Conservation (phyloP, 2,113 vertebrate species). For the Melanocharis versteri region DNA sequence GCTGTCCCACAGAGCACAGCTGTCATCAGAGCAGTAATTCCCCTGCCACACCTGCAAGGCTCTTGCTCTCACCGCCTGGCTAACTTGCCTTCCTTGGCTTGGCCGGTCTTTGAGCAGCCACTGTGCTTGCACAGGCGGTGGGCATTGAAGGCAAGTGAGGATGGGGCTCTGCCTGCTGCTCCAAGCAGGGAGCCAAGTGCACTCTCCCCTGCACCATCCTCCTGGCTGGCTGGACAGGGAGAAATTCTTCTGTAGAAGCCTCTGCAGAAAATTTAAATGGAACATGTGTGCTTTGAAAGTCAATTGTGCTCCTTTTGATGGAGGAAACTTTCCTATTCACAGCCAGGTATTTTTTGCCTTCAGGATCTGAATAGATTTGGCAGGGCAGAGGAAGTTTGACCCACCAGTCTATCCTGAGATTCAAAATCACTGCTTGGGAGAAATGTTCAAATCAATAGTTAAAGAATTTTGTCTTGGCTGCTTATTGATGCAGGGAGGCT, state of each 20-base stretch:
- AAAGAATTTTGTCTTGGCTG: background rate
- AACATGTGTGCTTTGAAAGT: background rate
- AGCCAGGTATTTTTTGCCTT: background rate
- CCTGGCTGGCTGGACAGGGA: background rate
- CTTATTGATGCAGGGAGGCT: background rate
- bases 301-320: background rate
- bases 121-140: fast-evolving
- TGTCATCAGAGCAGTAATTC: background rate
- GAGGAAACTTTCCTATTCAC: background rate
- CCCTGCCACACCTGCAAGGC: background rate
- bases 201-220: background rate
- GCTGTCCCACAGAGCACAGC: background rate
- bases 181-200: background rate
- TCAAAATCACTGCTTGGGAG: background rate
- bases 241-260: background rate
- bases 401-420: background rate
- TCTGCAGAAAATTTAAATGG: background rate
- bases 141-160: background rate
- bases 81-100: background rate
- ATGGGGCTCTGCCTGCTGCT: background rate
- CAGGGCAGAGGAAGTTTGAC: background rate
- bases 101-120: background rate
- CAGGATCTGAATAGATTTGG: background rate
- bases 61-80: background rate
- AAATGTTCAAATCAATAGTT: background rate